Conservation (phyloP, 2,113 vertebrate genomes). For the Alethe castanea region DNA sequence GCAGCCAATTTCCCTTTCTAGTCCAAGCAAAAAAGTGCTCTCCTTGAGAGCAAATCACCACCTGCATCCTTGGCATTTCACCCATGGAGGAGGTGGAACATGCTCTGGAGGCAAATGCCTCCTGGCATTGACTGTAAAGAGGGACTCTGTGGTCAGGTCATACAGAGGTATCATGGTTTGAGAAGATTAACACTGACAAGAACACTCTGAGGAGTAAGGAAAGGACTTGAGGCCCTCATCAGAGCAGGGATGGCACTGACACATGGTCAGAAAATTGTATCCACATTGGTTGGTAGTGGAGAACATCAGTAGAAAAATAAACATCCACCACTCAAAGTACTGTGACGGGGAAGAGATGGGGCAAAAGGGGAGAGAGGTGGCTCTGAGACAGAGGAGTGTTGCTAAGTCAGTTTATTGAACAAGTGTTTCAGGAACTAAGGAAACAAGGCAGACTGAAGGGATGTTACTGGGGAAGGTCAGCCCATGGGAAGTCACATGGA, state of each 20-base stretch:
- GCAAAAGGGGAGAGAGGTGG: not conserved
- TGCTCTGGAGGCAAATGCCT: not conserved
- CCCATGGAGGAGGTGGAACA: not conserved
- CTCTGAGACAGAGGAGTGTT: not conserved
- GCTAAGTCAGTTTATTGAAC: conserved; percentile 53
- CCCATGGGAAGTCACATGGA: not conserved
- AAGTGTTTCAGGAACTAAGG: not conserved
- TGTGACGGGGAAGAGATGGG: fast-evolving
- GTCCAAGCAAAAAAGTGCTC: not conserved
- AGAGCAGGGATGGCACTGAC: not conserved
- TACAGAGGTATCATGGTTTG: not conserved
- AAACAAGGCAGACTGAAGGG: not conserved
- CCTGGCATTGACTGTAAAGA: not conserved
- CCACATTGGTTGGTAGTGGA: not conserved
- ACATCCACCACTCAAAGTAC: not conserved
- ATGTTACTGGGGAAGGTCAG: not conserved
- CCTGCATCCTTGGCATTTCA: not conserved
- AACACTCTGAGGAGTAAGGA: not conserved
- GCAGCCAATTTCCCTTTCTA: not conserved
- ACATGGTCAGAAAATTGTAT: not conserved
- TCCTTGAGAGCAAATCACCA: not conserved
- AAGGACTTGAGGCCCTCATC: not conserved
- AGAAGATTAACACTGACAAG: not conserved
- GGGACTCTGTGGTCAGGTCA: not conserved
- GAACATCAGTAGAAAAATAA: not conserved